These are phyloP conservation scores for Pithys albifrons DNA, from an alignment of 2,113 vertebrate species.

Conservation along the genomic window DNA sequence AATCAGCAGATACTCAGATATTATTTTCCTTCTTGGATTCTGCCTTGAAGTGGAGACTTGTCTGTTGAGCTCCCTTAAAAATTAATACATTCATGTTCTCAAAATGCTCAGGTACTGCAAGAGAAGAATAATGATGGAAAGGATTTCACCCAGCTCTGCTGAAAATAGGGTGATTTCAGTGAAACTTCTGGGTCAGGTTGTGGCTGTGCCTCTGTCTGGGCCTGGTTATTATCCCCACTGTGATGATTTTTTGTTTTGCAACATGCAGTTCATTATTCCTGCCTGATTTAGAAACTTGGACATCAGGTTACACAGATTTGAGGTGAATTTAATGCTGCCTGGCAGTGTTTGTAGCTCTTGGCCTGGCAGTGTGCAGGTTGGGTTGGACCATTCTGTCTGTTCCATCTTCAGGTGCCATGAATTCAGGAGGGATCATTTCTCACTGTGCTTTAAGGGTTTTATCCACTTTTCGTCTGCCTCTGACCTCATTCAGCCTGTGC, in stretches of 20 bases:
- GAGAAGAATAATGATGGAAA: not conserved
- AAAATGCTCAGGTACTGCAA: not conserved
- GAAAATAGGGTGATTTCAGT: not conserved
- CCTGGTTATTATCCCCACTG: not conserved
- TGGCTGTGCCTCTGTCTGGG: not conserved
- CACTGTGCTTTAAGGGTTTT: not conserved
- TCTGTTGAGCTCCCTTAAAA: conserved; percentile 4
- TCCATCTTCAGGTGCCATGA: not conserved
- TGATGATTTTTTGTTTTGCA: not conserved
- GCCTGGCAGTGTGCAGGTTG: not conserved
- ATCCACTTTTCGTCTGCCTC: not conserved
- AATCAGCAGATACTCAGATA: not conserved
- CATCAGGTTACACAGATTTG: not conserved
- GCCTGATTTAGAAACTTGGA: not conserved
- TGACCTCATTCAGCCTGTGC: not conserved
- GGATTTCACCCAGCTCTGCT: not conserved
- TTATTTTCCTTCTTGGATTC: not conserved
- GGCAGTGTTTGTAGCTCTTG: not conserved
- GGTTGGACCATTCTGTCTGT: not conserved
- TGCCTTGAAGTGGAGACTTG: not conserved
- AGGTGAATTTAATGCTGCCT: not conserved
- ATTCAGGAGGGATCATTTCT: not conserved
- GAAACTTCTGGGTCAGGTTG: not conserved
- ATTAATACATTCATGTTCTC: conserved; percentile 5
- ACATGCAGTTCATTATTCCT: not conserved